A percentile compares a stretch with the other conserved stretches of the same genome.
Conservation (phyloP, 2,113 vertebrate genomes). For the Notothenia coriiceps region DNA sequence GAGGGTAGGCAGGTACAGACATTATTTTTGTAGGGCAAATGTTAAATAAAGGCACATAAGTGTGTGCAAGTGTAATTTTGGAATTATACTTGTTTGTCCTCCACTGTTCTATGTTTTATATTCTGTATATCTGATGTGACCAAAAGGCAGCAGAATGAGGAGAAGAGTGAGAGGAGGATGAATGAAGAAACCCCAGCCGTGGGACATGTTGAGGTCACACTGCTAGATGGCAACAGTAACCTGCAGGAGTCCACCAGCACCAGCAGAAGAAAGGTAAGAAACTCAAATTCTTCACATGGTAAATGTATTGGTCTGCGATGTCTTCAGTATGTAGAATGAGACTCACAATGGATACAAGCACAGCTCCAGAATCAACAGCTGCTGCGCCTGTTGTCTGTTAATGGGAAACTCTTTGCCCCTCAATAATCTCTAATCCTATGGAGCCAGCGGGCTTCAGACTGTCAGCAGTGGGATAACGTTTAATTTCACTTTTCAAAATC, state of each 20-base stretch:
- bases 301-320: background rate
- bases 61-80: too few relatives aligned
- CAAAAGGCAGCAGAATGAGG: constrained; percentile 37
- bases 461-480: constrained; percentile 6
- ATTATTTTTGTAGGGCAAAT: too few relatives aligned
- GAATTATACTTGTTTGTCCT: too few relatives aligned
- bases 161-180: constrained; percentile 1
- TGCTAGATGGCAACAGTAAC: constrained; percentile 12
- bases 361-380: constrained; percentile 16
- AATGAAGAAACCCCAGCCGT: constrained; percentile 13
- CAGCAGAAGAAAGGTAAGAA: constrained; percentile 62
- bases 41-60: too few relatives aligned
- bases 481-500: background rate
- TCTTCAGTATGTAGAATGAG: background rate
- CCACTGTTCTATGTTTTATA: background rate
- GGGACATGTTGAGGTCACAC: constrained; percentile 23
- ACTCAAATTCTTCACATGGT: background rate
- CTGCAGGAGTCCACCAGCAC: constrained; percentile 13
- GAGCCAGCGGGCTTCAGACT: constrained; percentile 14
- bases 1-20: too few relatives aligned
- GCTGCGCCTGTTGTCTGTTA: background rate
- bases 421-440: constrained; percentile 24
- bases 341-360: background rate
- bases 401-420: background rate
- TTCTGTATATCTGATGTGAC: constrained; percentile 3